A percentile compares a stretch with the other conserved stretches of the same genome.
These are phyloP conservation scores for Sceloporus undulatus DNA, from an alignment of 2,113 vertebrate genomes.

Conservation along the genomic window DNA sequence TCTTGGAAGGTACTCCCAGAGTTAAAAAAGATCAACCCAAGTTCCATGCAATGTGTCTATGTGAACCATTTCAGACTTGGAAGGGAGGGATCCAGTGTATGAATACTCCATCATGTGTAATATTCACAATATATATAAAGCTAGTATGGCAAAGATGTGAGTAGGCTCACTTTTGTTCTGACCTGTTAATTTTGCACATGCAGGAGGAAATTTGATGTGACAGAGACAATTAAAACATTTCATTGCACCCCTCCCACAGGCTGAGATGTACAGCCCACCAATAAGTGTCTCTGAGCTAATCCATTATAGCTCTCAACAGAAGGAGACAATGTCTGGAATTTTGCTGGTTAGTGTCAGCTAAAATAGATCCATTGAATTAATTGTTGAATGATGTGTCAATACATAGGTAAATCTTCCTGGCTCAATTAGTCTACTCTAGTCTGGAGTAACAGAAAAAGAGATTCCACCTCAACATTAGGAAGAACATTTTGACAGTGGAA, in stretches of 20 bases:
- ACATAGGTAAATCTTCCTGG: too few species aligned
- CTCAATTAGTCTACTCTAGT: too few species aligned
- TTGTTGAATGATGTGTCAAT: too few species aligned
- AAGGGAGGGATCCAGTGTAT: background rate
- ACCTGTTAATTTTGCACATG: background rate
- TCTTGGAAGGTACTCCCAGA: background rate
- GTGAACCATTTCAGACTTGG: background rate
- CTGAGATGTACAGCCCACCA: background rate
- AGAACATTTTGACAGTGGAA: too few species aligned
- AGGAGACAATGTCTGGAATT: too few species aligned
- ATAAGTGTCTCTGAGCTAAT: too few species aligned
- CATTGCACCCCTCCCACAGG: background rate
- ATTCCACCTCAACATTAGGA: too few species aligned
- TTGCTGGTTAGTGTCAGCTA: too few species aligned
- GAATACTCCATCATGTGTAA: background rate
- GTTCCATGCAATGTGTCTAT: background rate
- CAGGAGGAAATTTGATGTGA: background rate
- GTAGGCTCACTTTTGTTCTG: background rate
- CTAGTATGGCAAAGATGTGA: background rate
- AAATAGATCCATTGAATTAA: too few species aligned
- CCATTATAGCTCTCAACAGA: too few species aligned
- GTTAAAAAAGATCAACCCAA: background rate
- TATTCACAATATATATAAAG: background rate
- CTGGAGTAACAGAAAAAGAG: too few species aligned
- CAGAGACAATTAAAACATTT: too few species aligned